Base-by-base conservation (phyloP, 2,888 invertebrate species). In the Chrysina gloriosa region DNA sequence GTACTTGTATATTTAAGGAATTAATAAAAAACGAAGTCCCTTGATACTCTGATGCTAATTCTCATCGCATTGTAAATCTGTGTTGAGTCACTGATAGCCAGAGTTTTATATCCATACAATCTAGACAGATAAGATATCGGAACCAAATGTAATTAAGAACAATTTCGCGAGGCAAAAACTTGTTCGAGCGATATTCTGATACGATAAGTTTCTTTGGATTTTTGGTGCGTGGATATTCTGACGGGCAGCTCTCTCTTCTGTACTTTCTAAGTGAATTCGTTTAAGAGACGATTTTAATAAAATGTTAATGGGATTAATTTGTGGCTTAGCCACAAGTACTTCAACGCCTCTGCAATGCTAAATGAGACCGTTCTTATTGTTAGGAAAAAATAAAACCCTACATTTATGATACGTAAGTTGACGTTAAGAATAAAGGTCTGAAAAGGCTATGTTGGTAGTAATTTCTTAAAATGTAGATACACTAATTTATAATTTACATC, bases 51-150 rank as follows among this genome's bases (percentile, higher is more conserved):
- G 9, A 42, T 42, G 27, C 4, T 25, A 42, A 27, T 42, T 42
- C 39, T 39, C 56, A 36, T n/a, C 11, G 21, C 25, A 39, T 58
- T 45, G 58, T 61, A 61, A 61, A 61, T 61, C 58, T 61, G 42
- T 61, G n/a, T 61, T 61, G 42, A 61, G 58, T 61, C 58, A 31
- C 52, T 52, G 52, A 52, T 52, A 61, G 14, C 14, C 45, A 42
- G 19, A 25, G 42, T 27, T 42, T 61, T 61, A 61, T 61, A 42
- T 42, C 27, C 58, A 16, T 7, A 42, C 45, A 56, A 61, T 45
- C 42, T 42, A 61, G 3, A 61, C 42, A 16, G 58, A 61, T 61
- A 61, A 61, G 58, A 61, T 61, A 61, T 45, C 42, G 29, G 19
- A 61, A 23, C 34, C 58, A 14, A 61, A 61, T 16, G 25, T 61